These are phyloP conservation scores for Himalopsyche kuldschensis DNA, from an alignment of 2,888 invertebrate species.

Conservation along the genomic window DNA sequence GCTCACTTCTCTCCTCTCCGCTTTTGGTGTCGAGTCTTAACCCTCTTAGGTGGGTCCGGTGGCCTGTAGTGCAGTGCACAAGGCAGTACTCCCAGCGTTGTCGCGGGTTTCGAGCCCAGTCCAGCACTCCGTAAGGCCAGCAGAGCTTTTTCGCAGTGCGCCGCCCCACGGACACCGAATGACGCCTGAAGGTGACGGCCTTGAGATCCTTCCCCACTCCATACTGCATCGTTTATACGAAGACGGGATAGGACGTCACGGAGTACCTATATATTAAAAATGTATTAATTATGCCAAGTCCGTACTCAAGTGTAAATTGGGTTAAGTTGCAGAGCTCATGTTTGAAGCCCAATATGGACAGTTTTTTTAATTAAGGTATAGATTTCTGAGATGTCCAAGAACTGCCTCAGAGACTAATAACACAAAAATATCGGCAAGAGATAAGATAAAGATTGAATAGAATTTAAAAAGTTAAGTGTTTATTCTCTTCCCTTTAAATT, in stretches of 20 bases:
- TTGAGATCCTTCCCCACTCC: slow-evolving; percentile 12
- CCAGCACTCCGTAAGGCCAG: slow-evolving; percentile 62
- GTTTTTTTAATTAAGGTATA: too few relatives aligned
- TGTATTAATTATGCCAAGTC: too few relatives aligned
- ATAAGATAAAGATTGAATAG: too few relatives aligned
- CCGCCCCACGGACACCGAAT: slow-evolving; percentile 63
- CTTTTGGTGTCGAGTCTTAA: not conserved
- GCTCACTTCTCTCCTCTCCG: not conserved
- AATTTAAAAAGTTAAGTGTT: too few relatives aligned
- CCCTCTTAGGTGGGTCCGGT: not conserved
- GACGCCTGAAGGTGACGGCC: slow-evolving; percentile 50
- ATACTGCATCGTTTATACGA: slow-evolving; percentile 12
- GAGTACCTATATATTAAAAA: not conserved
- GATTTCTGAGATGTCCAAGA: too few relatives aligned
- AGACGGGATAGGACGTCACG: not conserved
- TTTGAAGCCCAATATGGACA: too few relatives aligned
- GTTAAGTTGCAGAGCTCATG: too few relatives aligned
- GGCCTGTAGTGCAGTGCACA: slow-evolving; percentile 60
- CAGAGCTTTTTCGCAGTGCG: slow-evolving; percentile 62
- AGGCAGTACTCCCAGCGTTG: slow-evolving; percentile 64
- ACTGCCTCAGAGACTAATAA: too few relatives aligned
- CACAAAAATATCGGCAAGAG: too few relatives aligned
- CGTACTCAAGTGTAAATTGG: too few relatives aligned
- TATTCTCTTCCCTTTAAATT: too few relatives aligned
- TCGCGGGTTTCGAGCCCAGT: slow-evolving; percentile 62